A percentile compares a stretch with the other conserved stretches of the same genome.
phyloP scores from a whole-genome alignment of 2,888 invertebrate species.

The Meganola albula region DNA sequence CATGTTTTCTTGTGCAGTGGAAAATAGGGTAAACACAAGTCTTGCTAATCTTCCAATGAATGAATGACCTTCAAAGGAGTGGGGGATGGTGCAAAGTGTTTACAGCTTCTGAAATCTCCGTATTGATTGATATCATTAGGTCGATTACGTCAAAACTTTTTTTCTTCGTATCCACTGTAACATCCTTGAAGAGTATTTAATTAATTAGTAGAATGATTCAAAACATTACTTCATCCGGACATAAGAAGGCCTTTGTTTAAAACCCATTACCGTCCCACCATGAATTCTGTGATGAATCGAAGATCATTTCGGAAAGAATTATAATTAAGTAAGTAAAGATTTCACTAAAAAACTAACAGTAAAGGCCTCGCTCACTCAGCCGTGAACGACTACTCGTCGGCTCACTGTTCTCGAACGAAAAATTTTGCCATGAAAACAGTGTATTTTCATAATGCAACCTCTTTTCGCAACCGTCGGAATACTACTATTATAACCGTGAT shows the following conservation, averaged over 20 bases:
- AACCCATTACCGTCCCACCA: constrained; percentile 18
- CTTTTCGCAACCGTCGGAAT: constrained; percentile 25
- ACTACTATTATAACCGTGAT: constrained; percentile 33
- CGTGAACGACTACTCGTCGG: constrained; percentile 21
- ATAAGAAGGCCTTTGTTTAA: constrained; percentile 19
- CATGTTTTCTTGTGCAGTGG: no score
- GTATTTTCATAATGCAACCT: constrained; percentile 29
- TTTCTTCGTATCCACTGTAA: constrained; percentile 11
- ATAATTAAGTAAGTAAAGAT: constrained; percentile 31
- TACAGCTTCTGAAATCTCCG: constrained; percentile 12
- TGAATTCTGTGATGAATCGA: no score
- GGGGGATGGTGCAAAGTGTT: constrained; percentile 17
- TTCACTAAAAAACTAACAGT: constrained; percentile 29
- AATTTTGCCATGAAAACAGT: constrained; percentile 30
- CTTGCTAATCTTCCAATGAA: no score
- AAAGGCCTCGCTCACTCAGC: constrained; percentile 31
- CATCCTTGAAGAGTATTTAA: constrained; percentile 27
- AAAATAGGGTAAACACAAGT: no score
- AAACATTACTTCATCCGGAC: constrained; percentile 24
- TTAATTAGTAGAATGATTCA: constrained; percentile 22
- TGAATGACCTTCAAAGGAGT: no score
- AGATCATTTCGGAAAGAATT: constrained; percentile 22
- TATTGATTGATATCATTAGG: constrained; percentile 13
- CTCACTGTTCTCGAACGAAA: constrained; percentile 24
- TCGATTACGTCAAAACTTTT: constrained; percentile 19